These are phyloP conservation scores for Oplegnathus fasciatus DNA, from an alignment of 2,113 vertebrate species.

Conservation along the genomic window DNA sequence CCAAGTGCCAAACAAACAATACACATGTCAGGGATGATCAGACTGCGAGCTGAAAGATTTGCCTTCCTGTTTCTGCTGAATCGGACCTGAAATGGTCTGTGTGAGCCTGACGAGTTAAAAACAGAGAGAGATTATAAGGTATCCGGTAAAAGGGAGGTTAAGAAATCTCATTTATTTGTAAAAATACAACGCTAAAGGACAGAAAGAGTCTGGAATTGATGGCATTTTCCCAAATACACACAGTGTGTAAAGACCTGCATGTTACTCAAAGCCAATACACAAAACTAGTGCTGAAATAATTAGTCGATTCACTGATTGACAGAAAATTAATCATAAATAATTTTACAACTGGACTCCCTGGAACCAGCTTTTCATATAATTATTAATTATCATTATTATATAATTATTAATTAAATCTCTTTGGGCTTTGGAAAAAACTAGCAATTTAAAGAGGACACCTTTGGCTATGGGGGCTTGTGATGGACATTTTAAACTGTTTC, in stretches of 20 bases:
- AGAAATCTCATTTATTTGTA: not conserved
- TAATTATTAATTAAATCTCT: not conserved
- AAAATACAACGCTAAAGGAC: not conserved
- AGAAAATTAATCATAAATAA: not conserved
- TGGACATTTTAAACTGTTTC: not conserved
- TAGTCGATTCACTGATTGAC: not conserved
- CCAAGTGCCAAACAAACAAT: conserved; percentile 75
- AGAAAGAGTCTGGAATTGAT: not conserved
- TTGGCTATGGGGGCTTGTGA: not conserved
- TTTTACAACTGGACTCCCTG: not conserved
- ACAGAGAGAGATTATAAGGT: not conserved
- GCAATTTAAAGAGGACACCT: not conserved
- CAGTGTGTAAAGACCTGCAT: conserved; percentile 2
- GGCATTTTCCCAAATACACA: not conserved
- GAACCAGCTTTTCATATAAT: not conserved
- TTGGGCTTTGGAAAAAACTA: not conserved
- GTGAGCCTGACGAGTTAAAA: not conserved
- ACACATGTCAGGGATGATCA: conserved; percentile 64
- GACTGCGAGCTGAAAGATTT: conserved; percentile 15
- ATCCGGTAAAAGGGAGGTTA: not conserved
- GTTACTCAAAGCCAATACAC: conserved; percentile 32
- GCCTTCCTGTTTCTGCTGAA: conserved; percentile 31
- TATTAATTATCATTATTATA: not conserved
- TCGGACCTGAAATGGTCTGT: conserved; percentile 8
- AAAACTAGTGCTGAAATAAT: not conserved